These are phyloP conservation scores for Catocala nupta DNA, from an alignment of 2,888 invertebrate species.

Conservation along the genomic window DNA sequence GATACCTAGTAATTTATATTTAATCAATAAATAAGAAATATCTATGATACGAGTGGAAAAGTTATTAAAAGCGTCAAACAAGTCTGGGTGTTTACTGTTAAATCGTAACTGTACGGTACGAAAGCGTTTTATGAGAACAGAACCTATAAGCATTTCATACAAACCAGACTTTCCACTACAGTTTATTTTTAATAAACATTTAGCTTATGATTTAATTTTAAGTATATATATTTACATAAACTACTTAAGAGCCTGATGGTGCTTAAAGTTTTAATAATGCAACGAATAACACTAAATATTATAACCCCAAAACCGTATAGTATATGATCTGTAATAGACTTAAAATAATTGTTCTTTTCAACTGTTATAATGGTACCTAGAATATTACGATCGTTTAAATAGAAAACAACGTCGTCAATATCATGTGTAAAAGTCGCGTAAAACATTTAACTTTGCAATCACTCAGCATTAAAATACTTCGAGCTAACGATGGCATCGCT, in stretches of 20 bases:
- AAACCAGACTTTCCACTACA: constrained; percentile 68
- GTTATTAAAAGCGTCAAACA: constrained; percentile 28
- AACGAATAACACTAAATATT: constrained; percentile 3
- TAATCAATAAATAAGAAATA: not conserved
- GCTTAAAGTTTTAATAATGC: constrained; percentile 10
- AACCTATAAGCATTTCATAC: constrained; percentile 61
- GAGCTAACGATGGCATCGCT: not conserved
- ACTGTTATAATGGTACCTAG: no score
- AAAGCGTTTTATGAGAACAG: constrained; percentile 35
- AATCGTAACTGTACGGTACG: constrained; percentile 42
- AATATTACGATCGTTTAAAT: no score
- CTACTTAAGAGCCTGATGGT: constrained; percentile 15
- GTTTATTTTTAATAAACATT: constrained; percentile 45
- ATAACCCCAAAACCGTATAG: not conserved
- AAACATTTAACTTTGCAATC: no score
- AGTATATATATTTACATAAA: constrained; percentile 17
- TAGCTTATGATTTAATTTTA: constrained; percentile 23
- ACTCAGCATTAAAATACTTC: not conserved
- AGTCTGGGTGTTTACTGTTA: constrained; percentile 40
- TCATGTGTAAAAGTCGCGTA: no score
- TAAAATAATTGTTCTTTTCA: no score
- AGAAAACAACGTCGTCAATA: no score
- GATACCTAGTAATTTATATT: constrained; percentile 29
- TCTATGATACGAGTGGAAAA: not conserved
- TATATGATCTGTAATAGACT: no score